Evolutionary conservation across 2,888 invertebrate species (phyloP).

Genomic region (Cetonia aurata): DNA sequence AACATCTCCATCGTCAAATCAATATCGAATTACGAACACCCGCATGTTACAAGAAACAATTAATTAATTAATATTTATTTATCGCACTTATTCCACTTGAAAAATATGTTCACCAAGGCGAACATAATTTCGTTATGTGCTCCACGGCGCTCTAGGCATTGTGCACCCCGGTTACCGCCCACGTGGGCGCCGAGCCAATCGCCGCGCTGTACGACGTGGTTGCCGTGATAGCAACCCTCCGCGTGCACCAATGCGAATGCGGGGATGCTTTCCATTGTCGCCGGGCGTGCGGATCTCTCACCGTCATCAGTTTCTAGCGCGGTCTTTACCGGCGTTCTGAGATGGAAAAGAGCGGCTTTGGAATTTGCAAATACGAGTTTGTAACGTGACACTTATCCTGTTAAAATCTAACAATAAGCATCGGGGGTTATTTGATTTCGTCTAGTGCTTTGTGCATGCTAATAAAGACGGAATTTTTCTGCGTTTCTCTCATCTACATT

Average conservation of each 20-base stretch:
- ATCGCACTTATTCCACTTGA: slow-evolving; percentile 28
- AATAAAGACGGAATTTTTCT: slow-evolving; percentile 18
- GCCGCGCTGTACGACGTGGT: slow-evolving; percentile 48
- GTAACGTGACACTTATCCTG: slow-evolving; percentile 36
- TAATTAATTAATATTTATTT: not conserved
- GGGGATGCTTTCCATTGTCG: slow-evolving; percentile 31
- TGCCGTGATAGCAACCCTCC: slow-evolving; percentile 57
- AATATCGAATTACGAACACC: slow-evolving; percentile 14
- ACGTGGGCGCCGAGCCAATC: slow-evolving; percentile 47
- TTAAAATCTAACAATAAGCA: slow-evolving; percentile 38
- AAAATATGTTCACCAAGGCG: slow-evolving; percentile 43
- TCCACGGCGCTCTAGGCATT: slow-evolving; percentile 42
- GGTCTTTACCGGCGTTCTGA: slow-evolving; percentile 26
- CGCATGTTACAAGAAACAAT: slow-evolving; percentile 1
- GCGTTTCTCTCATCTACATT: not conserved
- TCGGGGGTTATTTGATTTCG: slow-evolving; percentile 32
- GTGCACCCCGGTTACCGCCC: slow-evolving; percentile 53
- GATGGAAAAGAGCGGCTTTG: slow-evolving; percentile 39
- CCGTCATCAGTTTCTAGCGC: slow-evolving; percentile 2
- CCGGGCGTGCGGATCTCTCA: slow-evolving; percentile 7
- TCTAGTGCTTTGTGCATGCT: slow-evolving; percentile 15
- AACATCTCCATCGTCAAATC: slow-evolving; percentile 10
- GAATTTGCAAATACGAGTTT: slow-evolving; percentile 38
- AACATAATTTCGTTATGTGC: slow-evolving; percentile 50
- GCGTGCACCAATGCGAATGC: slow-evolving; percentile 53